Evolutionary conservation across 2,888 invertebrate genomes (phyloP).

Genomic region (Trimorus sp.): DNA sequence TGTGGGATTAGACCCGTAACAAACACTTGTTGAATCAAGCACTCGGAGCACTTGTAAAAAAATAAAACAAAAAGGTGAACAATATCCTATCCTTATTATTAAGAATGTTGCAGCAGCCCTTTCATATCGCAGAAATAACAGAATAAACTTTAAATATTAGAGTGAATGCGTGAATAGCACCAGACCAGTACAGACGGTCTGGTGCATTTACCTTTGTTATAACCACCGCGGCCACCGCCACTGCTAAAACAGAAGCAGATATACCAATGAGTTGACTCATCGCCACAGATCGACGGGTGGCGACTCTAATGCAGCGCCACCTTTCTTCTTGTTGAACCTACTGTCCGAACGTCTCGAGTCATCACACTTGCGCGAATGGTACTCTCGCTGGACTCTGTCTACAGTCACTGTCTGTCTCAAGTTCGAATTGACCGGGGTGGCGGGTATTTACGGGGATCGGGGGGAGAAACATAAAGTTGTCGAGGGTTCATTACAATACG

Average conservation of each 20-base stretch:
- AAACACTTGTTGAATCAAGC: too few relatives aligned
- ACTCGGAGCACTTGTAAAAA: too few relatives aligned
- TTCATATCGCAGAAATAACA: slow-evolving; percentile 81
- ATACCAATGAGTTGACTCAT: slow-evolving; percentile 88
- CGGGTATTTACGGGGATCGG: too few relatives aligned
- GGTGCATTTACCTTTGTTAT: slow-evolving; percentile 97
- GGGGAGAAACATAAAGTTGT: neutral
- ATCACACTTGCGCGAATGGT: slow-evolving; percentile 67
- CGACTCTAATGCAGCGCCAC: slow-evolving; percentile 84
- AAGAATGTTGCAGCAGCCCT: slow-evolving; percentile 77
- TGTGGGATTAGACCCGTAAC: too few relatives aligned
- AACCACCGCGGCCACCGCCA: slow-evolving; percentile 97
- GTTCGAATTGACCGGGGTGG: neutral
- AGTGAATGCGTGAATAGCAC: slow-evolving; percentile 87
- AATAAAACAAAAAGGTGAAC: too few relatives aligned
- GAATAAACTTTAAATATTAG: slow-evolving; percentile 80
- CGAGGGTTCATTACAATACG: too few relatives aligned
- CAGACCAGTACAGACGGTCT: slow-evolving; percentile 86
- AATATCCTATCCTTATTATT: slow-evolving; percentile 23
- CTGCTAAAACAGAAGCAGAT: slow-evolving; percentile 93
- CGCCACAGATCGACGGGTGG: slow-evolving; percentile 83
- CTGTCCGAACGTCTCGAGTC: slow-evolving; percentile 84
- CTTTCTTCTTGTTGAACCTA: slow-evolving; percentile 83
- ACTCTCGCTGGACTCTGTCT: slow-evolving; percentile 15
- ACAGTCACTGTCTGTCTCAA: slow-evolving; percentile 21